These are phyloP conservation scores for Adoxophyes honmai DNA, from an alignment of 1,140 invertebrate genomes.

Conservation along the genomic window DNA sequence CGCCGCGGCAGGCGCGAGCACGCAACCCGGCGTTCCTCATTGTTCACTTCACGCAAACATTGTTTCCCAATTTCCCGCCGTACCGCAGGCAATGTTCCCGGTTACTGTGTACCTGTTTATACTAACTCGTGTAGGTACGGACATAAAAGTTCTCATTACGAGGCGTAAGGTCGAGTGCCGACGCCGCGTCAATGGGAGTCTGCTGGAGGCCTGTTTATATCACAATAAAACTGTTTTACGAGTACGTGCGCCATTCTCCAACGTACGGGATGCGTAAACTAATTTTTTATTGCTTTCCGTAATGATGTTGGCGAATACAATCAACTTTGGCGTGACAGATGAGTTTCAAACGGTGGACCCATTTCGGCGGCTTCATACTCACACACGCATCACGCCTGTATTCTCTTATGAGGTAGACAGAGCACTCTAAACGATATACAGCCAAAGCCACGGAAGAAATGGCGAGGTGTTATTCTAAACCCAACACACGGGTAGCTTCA, in stretches of 20 bases:
- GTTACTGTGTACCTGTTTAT: conserved; percentile 11
- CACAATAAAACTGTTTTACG: conserved; percentile 55
- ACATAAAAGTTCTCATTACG: conserved; percentile 45
- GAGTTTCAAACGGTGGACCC: background rate
- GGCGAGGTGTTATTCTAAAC: too few species aligned
- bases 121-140: conserved; percentile 18
- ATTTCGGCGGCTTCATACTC: too few species aligned
- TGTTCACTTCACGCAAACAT: conserved; percentile 15
- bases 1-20: background rate
- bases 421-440: too few species aligned
- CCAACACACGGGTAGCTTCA: too few species aligned
- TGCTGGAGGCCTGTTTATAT: conserved; percentile 46
- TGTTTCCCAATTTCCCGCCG: conserved; percentile 16
- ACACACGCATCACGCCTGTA: too few species aligned
- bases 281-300: conserved; percentile 11
- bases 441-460: too few species aligned
- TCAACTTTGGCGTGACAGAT: background rate
- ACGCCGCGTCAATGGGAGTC: conserved; percentile 46
- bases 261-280: conserved; percentile 14
- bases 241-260: conserved; percentile 23
- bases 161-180: conserved; percentile 31
- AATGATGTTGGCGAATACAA: conserved; percentile 12
- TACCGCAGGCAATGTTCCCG: conserved; percentile 11
- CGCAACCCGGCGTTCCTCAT: conserved; percentile 3
- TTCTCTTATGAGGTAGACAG: too few species aligned